Evolutionary conservation across 2,888 invertebrate genomes (phyloP), one percentile per base, ranked within the genome.

Genomic region (Cheilosia variabilis): DNA sequence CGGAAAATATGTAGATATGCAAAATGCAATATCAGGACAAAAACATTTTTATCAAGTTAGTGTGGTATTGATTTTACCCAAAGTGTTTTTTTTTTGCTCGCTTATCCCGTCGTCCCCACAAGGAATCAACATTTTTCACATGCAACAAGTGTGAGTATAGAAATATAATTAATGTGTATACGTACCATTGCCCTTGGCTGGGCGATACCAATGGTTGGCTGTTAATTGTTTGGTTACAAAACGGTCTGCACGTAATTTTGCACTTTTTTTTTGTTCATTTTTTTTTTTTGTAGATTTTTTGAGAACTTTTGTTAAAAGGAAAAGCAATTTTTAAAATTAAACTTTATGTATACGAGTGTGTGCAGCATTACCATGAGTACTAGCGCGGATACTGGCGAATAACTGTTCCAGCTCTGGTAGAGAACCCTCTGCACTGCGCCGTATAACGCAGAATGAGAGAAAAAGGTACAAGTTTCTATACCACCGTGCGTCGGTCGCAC

Each of bases 11-110:
- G 55, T 27, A 22, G 52, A 52, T 72, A 62, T 52, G 22, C 22
- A 2, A 22, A 22, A 27, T 27, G 60, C 47, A 69, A 43, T 19
- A 47, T 17, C 41, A 43, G 45, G 58, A 75, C 43, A 58, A 68
- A 75, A 27, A 65, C 53, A 62, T 47, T 78, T 60, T 63, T 83
- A 78, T 78, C 77, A 72, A 72, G 66, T 72, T 63, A 81, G 27
- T 43, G 57, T 17, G 52, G 45, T 43, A 84, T 84, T 84, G 84
- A 84, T 84, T 84, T 84, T 84, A 75, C 84, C 79, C 79, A 75
- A 79, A 75, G 75, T 53, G 52, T 41, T 55, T 62, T 22, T 27
- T 27, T 41, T 53, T 65, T 52, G 37, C 24, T 47, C 45, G n/a
- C 47, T 53, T 19, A 27, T 71, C 45, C 34, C 50, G 43, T 19